Percentiles rank a stretch among this genome's conserved stretches.
Conservation (phyloP, 2,888 invertebrate genomes). For the Pristionchus arcanus region DNA sequence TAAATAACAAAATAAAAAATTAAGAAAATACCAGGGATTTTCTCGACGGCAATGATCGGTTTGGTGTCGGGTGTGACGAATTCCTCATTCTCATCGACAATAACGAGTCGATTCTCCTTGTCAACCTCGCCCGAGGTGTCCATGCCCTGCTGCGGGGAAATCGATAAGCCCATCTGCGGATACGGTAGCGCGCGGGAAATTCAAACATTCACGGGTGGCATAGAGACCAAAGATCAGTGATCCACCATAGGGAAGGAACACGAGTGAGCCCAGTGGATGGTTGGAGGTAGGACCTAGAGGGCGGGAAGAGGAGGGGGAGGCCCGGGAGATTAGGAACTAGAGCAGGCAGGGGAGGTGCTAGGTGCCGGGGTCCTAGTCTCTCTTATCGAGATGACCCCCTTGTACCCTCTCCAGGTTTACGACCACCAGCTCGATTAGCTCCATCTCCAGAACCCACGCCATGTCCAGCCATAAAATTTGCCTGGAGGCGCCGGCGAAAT, state of each 20-base stretch:
- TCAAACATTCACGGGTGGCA: not conserved
- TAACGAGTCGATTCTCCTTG: not conserved
- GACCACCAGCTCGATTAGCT: not conserved
- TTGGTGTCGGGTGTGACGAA: slow-evolving; percentile 22
- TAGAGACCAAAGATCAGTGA: not conserved
- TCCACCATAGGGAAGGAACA: not conserved
- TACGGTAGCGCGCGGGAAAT: slow-evolving; percentile 12
- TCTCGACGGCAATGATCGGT: not conserved
- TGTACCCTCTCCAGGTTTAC: not conserved
- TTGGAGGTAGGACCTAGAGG: not conserved
- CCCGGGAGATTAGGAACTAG: slow-evolving; percentile 2
- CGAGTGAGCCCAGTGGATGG: not conserved
- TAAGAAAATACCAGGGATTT: not conserved
- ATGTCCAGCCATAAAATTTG: not conserved
- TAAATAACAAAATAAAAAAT: not conserved
- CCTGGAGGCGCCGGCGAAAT: not conserved
- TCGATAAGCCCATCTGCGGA: not conserved
- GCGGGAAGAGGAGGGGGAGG: not conserved
- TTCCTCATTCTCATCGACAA: not conserved
- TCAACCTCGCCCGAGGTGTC: not conserved
- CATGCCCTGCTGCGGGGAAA: not conserved
- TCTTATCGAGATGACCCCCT: slow-evolving; percentile 38
- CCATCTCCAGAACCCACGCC: not conserved
- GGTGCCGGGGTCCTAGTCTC: not conserved
- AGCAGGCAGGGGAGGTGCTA: not conserved